Percentiles rank a stretch among this genome's conserved stretches.
Evolutionary conservation across 2,888 invertebrate species (phyloP).

Genomic region (Cephus nigrinus): DNA sequence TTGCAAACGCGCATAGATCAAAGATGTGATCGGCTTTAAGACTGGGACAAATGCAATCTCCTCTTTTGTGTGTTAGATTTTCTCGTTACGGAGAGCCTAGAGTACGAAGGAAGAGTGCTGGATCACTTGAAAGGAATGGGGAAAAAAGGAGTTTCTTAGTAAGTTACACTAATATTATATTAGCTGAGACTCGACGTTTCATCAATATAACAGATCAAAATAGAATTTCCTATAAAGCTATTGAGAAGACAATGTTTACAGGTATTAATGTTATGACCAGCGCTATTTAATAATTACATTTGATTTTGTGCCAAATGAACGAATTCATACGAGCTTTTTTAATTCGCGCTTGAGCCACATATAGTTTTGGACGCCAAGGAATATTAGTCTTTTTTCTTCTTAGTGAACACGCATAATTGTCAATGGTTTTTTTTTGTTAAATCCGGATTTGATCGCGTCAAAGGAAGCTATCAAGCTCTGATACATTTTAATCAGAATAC

Average conservation of each 20-base stretch:
- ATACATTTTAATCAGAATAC: background rate
- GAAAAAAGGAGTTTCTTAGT: background rate
- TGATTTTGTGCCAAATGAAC: background rate
- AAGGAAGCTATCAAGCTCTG: background rate
- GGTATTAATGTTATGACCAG: background rate
- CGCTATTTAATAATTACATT: background rate
- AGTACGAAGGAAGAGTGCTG: constrained; percentile 38
- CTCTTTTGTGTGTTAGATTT: constrained; percentile 34
- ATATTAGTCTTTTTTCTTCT: background rate
- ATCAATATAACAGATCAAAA: background rate
- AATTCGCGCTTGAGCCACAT: background rate
- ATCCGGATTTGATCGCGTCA: background rate
- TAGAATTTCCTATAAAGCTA: background rate
- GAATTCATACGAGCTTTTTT: background rate
- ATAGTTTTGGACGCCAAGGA: too few species aligned
- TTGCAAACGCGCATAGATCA: constrained; percentile 24
- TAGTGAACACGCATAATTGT: background rate
- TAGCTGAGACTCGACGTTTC: background rate
- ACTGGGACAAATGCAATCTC: constrained; percentile 41
- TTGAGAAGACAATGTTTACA: background rate
- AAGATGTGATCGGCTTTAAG: constrained; percentile 37
- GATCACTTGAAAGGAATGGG: constrained; percentile 17
- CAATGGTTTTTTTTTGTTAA: background rate
- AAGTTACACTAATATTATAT: background rate
- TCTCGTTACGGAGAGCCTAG: constrained; percentile 29